Percentiles rank a stretch among this genome's conserved stretches.
Evolutionary conservation across 1,140 invertebrate genomes (phyloP).

Genomic region (Nixonia krombeini): DNA sequence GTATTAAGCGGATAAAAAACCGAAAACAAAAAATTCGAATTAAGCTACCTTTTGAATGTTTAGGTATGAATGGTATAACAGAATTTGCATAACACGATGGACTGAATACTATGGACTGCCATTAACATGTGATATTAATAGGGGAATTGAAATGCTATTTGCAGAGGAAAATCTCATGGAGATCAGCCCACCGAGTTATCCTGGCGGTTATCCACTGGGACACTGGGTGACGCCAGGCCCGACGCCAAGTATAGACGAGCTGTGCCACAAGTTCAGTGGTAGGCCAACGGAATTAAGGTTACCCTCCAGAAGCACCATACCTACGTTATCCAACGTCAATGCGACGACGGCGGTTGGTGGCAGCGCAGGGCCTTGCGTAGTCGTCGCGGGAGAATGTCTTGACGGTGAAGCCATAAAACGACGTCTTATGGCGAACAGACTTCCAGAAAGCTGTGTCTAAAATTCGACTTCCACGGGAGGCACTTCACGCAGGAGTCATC

Average conservation of each 20-base stretch:
- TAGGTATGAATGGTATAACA: no score
- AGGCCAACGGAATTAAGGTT: slow-evolving; percentile 66
- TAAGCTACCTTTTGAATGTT: no score
- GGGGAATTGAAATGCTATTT: no score
- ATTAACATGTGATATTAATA: no score
- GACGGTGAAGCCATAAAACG: slow-evolving; percentile 81
- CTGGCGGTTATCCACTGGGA: slow-evolving; percentile 60
- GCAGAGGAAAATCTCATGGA: slow-evolving; percentile 65
- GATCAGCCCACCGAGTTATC: slow-evolving; percentile 68
- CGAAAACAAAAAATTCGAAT: no score
- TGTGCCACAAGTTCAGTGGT: slow-evolving; percentile 66
- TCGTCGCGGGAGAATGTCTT: slow-evolving; percentile 66
- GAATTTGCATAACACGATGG: no score
- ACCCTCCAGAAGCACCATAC: slow-evolving; percentile 67
- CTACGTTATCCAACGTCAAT: slow-evolving; percentile 69
- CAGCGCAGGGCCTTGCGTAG: slow-evolving; percentile 53
- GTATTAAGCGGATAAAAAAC: no score
- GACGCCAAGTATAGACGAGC: slow-evolving; percentile 68
- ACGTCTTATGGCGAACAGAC: slow-evolving; percentile 80
- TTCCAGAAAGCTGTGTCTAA: slow-evolving; percentile 84
- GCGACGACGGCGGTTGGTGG: slow-evolving; percentile 58
- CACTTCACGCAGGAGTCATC: slow-evolving; percentile 28
- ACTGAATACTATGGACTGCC: no score
- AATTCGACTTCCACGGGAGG: slow-evolving; percentile 15
- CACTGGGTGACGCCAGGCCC: slow-evolving; percentile 68